These are phyloP conservation scores for Lycodopsis pacificus DNA, from an alignment of 2,797 vertebrate species.

Conservation along the genomic window DNA sequence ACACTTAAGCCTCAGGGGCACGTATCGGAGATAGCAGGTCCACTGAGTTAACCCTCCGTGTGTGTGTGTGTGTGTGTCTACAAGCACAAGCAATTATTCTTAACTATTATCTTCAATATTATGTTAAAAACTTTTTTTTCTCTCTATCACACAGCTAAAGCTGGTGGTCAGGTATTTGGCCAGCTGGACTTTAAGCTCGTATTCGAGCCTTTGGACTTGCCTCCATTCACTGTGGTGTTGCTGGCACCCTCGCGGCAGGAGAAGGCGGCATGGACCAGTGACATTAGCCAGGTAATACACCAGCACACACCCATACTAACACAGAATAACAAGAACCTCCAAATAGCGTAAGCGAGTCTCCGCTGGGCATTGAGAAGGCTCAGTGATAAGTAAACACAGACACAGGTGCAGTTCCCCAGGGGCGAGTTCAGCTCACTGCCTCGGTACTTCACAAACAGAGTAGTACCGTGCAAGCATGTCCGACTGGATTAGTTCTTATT, in stretches of 20 bases:
- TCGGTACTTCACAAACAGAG: slow-evolving; percentile 60
- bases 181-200: slow-evolving; percentile 98
- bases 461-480: slow-evolving; percentile 28
- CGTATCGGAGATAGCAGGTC: slow-evolving; percentile 42
- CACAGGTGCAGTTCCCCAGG: slow-evolving; percentile 58
- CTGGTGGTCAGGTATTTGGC: slow-evolving; percentile 92
- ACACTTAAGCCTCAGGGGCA: slow-evolving; percentile 31
- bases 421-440: slow-evolving; percentile 50
- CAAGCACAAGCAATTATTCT: not conserved
- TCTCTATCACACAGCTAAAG: slow-evolving; percentile 85
- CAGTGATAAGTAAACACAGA: slow-evolving; percentile 77
- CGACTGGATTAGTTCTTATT: slow-evolving; percentile 24
- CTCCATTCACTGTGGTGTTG: slow-evolving; percentile 94
- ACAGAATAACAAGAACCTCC: slow-evolving; percentile 65
- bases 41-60: slow-evolving; percentile 57
- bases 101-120: not conserved
- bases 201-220: slow-evolving; percentile 89
- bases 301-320: slow-evolving; percentile 42
- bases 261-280: slow-evolving; percentile 98
- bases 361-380: slow-evolving; percentile 63
- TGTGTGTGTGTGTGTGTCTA: slow-evolving; percentile 10
- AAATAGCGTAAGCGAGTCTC: slow-evolving; percentile 54
- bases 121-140: slow-evolving; percentile 1
- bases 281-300: slow-evolving; percentile 95
- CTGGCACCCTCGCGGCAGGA: slow-evolving; percentile 95